Percentiles rank a stretch among this genome's conserved stretches.
phyloP scores from a whole-genome alignment of 2,888 invertebrate species.

The Dysmachus trigonus region DNA sequence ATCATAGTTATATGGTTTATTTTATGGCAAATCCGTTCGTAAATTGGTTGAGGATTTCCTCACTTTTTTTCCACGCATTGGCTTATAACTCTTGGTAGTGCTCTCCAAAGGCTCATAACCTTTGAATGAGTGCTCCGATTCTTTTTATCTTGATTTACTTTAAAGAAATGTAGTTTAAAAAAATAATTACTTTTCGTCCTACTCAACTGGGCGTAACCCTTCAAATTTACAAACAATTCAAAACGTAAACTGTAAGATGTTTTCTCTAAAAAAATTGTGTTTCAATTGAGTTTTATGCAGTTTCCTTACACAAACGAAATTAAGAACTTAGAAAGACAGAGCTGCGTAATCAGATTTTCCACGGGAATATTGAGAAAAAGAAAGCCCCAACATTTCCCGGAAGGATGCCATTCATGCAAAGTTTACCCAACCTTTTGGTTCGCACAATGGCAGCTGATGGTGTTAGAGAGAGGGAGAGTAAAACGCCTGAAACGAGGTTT shows the following conservation, averaged over 20 bases:
- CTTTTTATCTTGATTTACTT: too few relatives aligned
- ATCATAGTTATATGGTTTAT: too few relatives aligned
- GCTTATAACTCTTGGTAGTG: too few relatives aligned
- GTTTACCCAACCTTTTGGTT: background rate
- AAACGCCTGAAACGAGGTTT: background rate
- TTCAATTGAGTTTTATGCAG: background rate
- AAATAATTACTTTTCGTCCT: background rate
- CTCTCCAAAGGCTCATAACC: too few relatives aligned
- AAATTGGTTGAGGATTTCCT: too few relatives aligned
- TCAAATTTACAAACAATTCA: background rate
- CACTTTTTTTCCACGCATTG: too few relatives aligned
- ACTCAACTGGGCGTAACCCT: background rate
- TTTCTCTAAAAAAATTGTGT: background rate
- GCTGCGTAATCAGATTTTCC: background rate
- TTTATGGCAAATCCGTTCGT: too few relatives aligned
- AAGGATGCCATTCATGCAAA: background rate
- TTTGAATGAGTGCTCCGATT: too few relatives aligned
- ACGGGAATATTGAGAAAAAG: background rate
- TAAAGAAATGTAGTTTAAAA: too few relatives aligned
- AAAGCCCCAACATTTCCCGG: background rate
- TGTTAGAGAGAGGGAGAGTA: background rate
- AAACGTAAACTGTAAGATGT: background rate
- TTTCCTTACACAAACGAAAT: background rate
- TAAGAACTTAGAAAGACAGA: background rate
- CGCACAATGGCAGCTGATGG: background rate